Conservation (phyloP, 2,797 vertebrate genomes). For the Somateria mollissima region DNA sequence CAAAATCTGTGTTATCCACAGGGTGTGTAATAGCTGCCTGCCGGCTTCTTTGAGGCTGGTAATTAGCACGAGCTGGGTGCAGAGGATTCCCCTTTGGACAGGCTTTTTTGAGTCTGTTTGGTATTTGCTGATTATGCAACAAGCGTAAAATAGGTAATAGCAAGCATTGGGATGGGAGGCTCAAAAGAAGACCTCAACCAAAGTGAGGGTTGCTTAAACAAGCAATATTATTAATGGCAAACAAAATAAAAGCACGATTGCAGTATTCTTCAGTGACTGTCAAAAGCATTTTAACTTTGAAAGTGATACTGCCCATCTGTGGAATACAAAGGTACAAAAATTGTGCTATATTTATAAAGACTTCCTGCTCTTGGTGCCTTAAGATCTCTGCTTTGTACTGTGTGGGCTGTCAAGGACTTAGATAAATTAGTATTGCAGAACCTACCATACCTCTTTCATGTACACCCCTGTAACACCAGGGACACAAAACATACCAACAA, state of each 20-base stretch:
- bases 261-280: not conserved
- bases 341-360: not conserved
- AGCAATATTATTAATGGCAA: not conserved
- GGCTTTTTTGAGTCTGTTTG: not conserved
- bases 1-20: not conserved
- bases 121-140: slow-evolving; percentile 11
- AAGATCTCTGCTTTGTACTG: slow-evolving; percentile 25
- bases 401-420: slow-evolving; percentile 7
- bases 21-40: not conserved
- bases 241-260: not conserved
- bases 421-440: slow-evolving; percentile 49
- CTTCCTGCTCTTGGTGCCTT: not conserved
- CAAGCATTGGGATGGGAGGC: not conserved
- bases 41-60: not conserved
- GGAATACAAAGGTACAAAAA: not conserved
- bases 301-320: not conserved
- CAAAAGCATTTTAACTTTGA: not conserved
- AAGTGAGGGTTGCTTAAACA: not conserved
- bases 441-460: not conserved
- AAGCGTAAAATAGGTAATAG: not conserved
- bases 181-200: not conserved
- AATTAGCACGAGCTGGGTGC: not conserved
- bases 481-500: not conserved
- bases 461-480: not conserved
- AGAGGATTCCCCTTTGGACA: not conserved